phyloP scores from a whole-genome alignment of 2,113 vertebrate genomes.

The Cepphus grylle region DNA sequence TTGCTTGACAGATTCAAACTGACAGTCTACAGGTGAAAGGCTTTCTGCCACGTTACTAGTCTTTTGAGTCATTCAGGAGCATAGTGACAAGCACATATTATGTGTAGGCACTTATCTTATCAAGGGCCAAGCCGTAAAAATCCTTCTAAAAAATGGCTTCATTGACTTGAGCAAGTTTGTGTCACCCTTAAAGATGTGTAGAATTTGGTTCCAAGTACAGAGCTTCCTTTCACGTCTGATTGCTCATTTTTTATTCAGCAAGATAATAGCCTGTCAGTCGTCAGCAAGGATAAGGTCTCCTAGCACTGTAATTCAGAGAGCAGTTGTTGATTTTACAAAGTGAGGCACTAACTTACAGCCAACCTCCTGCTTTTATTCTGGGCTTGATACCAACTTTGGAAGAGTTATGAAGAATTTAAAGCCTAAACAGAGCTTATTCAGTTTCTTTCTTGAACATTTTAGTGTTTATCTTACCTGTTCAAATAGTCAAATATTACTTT shows the following conservation, averaged over 20 bases:
- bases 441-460: not conserved
- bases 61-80: not conserved
- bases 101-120: not conserved
- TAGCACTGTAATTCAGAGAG: not conserved
- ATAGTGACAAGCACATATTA: not conserved
- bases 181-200: not conserved
- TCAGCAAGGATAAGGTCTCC: not conserved
- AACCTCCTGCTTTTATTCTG: not conserved
- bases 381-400: not conserved
- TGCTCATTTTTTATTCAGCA: slow-evolving; percentile 40
- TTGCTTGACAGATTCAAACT: not conserved
- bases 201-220: not conserved
- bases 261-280: slow-evolving; percentile 4
- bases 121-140: not conserved
- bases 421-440: not conserved
- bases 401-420: not conserved
- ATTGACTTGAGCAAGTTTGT: not conserved
- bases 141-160: not conserved
- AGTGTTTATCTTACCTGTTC: not conserved
- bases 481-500: not conserved
- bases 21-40: slow-evolving; percentile 23
- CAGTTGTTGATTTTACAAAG: not conserved
- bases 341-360: not conserved
- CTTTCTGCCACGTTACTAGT: not conserved
- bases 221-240: not conserved